Evolutionary conservation across 2,888 invertebrate genomes (phyloP).

Genomic region (Agriopis leucophaearia): DNA sequence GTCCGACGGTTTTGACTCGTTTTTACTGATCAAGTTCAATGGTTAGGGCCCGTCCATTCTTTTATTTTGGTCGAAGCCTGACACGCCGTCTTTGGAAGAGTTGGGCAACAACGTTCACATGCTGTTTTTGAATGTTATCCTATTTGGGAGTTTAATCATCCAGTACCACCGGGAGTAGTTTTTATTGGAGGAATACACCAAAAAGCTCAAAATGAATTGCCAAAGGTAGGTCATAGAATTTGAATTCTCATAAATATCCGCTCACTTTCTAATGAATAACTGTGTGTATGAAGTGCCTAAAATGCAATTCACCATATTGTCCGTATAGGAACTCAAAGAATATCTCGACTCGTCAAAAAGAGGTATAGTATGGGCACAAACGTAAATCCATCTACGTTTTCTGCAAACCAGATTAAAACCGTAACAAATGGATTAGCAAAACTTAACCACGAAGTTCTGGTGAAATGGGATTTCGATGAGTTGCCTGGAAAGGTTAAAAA

Average conservation of each 20-base stretch:
- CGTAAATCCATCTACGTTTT: constrained; percentile 60
- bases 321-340: constrained; percentile 63
- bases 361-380: constrained; percentile 77
- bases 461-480: constrained; percentile 74
- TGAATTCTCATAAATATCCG: background rate
- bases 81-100: constrained; percentile 49
- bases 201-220: constrained; percentile 62
- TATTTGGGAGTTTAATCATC: constrained; percentile 62
- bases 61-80: too few relatives aligned
- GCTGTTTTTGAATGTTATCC: constrained; percentile 74
- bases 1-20: too few relatives aligned
- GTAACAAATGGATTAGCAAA: constrained; percentile 66
- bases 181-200: constrained; percentile 73
- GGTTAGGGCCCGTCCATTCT: too few relatives aligned
- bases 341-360: constrained; percentile 68
- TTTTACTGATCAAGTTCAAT: too few relatives aligned
- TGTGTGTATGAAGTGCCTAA: too few relatives aligned
- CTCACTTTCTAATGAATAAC: too few relatives aligned
- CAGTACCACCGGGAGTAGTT: constrained; percentile 69
- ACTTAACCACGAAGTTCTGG: constrained; percentile 73
- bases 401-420: constrained; percentile 57
- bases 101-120: constrained; percentile 61
- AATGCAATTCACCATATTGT: too few relatives aligned
- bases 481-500: constrained; percentile 66
- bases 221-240: constrained; percentile 50